Percentiles rank a stretch among this genome's conserved stretches.
Evolutionary conservation across 2,113 vertebrate genomes (phyloP).

Genomic region (Notarius lentiginosus): DNA sequence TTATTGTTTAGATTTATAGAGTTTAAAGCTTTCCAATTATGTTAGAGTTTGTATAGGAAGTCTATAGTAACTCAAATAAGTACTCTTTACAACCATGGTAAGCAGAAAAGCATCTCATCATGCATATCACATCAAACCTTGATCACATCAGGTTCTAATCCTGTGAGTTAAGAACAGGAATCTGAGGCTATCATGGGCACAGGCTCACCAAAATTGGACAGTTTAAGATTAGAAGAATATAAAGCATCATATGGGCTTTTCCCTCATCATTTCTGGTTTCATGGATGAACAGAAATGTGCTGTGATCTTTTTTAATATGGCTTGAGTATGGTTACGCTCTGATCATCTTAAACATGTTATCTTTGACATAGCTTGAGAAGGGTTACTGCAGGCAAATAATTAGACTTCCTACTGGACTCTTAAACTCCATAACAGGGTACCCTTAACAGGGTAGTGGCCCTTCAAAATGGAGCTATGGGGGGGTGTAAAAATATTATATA

Average conservation of each 20-base stretch:
- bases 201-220: neutral
- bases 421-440: too few relatives aligned
- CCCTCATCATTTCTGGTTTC: neutral
- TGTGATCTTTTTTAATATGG: too few relatives aligned
- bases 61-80: too few relatives aligned
- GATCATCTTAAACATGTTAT: too few relatives aligned
- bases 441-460: too few relatives aligned
- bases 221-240: neutral
- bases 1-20: neutral
- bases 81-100: neutral
- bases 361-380: too few relatives aligned
- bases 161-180: neutral
- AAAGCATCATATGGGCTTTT: too few relatives aligned
- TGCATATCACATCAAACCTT: neutral
- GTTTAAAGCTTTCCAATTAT: neutral
- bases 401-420: too few relatives aligned
- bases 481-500: too few relatives aligned
- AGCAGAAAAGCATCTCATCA: neutral
- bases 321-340: too few relatives aligned
- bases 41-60: neutral
- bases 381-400: too few relatives aligned
- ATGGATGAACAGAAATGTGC: conserved; percentile 2
- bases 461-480: too few relatives aligned
- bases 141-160: neutral
- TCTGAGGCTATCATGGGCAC: neutral